Conservation (phyloP, 2,113 vertebrate genomes). For the Calyptommatus sinebrachiatus region DNA sequence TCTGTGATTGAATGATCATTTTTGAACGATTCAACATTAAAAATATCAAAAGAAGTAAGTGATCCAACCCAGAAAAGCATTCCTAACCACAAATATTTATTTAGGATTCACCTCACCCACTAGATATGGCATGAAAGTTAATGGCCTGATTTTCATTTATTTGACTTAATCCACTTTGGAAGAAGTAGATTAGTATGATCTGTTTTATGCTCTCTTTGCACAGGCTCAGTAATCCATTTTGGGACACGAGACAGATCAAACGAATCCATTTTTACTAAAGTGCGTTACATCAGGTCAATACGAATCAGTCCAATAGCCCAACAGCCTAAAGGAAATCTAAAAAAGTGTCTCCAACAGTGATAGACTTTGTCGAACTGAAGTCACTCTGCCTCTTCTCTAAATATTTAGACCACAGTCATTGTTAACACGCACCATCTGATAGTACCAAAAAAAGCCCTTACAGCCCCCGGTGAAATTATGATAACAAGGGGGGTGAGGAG, state of each 20-base stretch:
- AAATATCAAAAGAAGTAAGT: not conserved
- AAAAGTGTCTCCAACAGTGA: not conserved
- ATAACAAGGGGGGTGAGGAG: slow-evolving; percentile 87
- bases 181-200: no score
- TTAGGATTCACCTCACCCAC: not conserved
- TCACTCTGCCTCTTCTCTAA: slow-evolving; percentile 12
- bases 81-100: not conserved
- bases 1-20: no score
- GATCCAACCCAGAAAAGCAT: not conserved
- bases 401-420: slow-evolving; percentile 63
- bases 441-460: slow-evolving; percentile 81
- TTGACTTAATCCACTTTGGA: no score
- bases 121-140: not conserved
- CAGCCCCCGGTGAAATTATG: slow-evolving; percentile 99
- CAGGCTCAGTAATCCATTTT: no score
- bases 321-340: not conserved
- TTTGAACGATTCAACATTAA: no score
- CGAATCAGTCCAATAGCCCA: no score
- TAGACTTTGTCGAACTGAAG: not conserved
- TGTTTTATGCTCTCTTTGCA: no score
- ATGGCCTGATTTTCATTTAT: no score
- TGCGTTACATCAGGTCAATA: no score
- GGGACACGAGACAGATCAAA: no score
- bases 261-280: no score
- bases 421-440: slow-evolving; percentile 85